A percentile compares a stretch with the other conserved stretches of the same genome.
Evolutionary conservation across 2,888 invertebrate species (phyloP).

Genomic region (Andricus curvator): DNA sequence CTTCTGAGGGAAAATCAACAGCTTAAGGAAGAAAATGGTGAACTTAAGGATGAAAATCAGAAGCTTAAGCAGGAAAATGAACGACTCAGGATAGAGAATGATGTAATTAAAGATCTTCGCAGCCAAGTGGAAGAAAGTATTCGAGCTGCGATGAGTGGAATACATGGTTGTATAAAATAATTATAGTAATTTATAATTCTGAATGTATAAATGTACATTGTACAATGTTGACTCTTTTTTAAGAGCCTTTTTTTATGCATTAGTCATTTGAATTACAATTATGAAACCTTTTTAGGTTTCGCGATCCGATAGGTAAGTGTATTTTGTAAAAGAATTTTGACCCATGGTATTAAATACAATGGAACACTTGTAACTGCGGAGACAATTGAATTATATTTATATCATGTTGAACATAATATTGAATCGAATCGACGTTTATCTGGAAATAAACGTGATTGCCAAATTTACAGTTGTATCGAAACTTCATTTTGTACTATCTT

Average conservation of each 20-base stretch:
- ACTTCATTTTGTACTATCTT: background rate
- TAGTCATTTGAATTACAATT: background rate
- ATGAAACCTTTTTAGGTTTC: background rate
- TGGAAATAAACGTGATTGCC: background rate
- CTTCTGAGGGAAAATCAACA: background rate
- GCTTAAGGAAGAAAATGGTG: background rate
- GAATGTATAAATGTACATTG: background rate
- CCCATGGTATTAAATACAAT: background rate
- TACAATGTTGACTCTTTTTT: too few species aligned
- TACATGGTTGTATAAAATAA: constrained; percentile 1
- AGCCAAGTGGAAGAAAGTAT: background rate
- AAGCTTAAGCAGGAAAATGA: background rate
- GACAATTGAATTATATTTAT: background rate
- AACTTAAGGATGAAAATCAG: background rate
- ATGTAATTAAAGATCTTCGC: background rate
- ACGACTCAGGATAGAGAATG: background rate
- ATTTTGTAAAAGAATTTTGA: background rate
- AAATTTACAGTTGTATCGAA: background rate
- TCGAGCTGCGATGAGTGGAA: background rate
- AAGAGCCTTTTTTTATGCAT: too few species aligned
- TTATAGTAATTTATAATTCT: background rate
- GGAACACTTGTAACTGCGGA: background rate
- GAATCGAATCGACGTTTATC: background rate
- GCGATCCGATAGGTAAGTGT: background rate
- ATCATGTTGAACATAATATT: constrained; percentile 1